These are phyloP conservation scores for Anhinga anhinga DNA, from an alignment of 2,113 vertebrate genomes.

Conservation along the genomic window DNA sequence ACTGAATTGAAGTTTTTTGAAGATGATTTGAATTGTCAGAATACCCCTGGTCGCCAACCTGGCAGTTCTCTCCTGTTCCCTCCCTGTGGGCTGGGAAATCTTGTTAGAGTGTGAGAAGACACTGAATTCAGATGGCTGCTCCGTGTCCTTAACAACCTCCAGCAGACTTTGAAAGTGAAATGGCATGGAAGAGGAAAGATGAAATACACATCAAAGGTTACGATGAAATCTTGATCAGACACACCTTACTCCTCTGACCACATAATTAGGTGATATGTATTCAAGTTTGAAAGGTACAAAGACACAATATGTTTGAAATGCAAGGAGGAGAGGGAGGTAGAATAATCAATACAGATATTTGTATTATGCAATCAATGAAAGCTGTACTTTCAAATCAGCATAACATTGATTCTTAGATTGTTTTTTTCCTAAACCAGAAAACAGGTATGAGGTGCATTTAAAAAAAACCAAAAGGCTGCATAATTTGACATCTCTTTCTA, in stretches of 20 bases:
- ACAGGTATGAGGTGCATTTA: neutral
- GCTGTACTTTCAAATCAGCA: constrained; percentile 20
- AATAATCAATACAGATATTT: constrained; percentile 30
- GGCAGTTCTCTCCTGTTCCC: neutral
- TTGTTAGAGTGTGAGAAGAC: neutral
- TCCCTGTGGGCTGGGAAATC: neutral
- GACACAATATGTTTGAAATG: neutral
- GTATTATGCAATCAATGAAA: constrained; percentile 14
- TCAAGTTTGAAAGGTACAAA: neutral
- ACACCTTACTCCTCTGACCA: neutral
- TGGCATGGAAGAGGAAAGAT: neutral
- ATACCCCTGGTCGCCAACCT: neutral
- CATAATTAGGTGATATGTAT: neutral
- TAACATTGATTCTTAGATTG: neutral
- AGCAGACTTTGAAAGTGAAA: neutral
- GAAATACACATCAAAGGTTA: neutral
- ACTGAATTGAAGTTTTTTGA: neutral
- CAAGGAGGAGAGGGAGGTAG: neutral
- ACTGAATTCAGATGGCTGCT: neutral
- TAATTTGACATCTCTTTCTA: neutral
- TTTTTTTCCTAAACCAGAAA: neutral
- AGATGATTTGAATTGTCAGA: neutral
- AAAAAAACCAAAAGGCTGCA: neutral
- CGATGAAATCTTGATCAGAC: neutral
- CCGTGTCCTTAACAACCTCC: neutral